A percentile compares a stretch with the other conserved stretches of the same genome.
Evolutionary conservation across 2,797 vertebrate species (phyloP).

Genomic region (Eupleurogrammus muticus): DNA sequence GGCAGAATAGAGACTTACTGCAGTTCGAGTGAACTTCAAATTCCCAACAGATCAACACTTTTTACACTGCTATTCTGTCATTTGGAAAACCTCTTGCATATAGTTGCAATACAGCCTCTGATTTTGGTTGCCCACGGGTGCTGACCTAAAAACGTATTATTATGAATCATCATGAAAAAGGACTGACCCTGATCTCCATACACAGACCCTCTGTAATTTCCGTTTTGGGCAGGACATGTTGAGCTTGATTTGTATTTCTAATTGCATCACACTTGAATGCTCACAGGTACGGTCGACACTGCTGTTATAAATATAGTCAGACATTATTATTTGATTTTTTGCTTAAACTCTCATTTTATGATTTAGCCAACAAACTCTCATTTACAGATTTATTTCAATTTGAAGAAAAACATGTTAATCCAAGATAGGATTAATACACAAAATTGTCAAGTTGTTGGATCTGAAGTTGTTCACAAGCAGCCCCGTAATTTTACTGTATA

Average conservation of each 20-base stretch:
- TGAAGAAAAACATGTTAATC: too few relatives aligned
- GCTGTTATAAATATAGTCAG: slow-evolving; percentile 37
- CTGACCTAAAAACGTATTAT: not conserved
- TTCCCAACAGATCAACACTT: not conserved
- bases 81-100: not conserved
- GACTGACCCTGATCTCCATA: slow-evolving; percentile 20
- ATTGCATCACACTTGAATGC: slow-evolving; percentile 68
- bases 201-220: slow-evolving; percentile 14
- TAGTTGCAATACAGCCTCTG: not conserved
- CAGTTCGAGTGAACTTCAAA: not conserved
- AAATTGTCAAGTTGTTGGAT: slow-evolving; percentile 38
- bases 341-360: too few relatives aligned
- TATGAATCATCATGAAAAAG: slow-evolving; percentile 1
- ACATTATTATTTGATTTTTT: too few relatives aligned
- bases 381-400: too few relatives aligned
- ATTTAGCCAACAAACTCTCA: too few relatives aligned
- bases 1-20: not conserved
- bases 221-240: slow-evolving; percentile 35
- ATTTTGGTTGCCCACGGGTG: not conserved
- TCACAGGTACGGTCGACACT: slow-evolving; percentile 9
- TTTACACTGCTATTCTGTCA: not conserved
- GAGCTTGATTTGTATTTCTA: slow-evolving; percentile 55
- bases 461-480: slow-evolving; percentile 15
- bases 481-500: not conserved
- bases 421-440: slow-evolving; percentile 3